Base-by-base conservation (phyloP, 2,113 vertebrate species). In the Micronycteris hirsuta region DNA sequence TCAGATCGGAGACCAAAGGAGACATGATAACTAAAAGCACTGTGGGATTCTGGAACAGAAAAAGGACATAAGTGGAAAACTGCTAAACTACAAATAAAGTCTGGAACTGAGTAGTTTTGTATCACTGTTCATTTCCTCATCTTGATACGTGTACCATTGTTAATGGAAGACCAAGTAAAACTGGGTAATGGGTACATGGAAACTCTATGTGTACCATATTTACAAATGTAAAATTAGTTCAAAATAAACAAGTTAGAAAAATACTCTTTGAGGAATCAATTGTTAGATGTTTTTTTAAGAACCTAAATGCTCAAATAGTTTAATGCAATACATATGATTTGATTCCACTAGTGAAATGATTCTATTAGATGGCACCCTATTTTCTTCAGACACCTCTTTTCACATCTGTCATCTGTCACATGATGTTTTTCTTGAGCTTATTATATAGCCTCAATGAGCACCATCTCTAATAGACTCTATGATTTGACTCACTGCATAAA, bases 291-390 rank as follows among this genome's bases (percentile, higher is more conserved):
- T 78, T 78, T 56, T 73, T 47, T 86, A 87, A 90, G 36, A 90
- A 81, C 4, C 38, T 76, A 24, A 93, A 87, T 81, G 41, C 83
- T 92, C 56, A 76, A 89, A 84, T 47, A 47, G 4, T 82, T 71
- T 82, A 89, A 28, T 41, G 28, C 19, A 91, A 73, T 92, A 63
- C 1, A 20, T 45, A 70, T n/a, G 70, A 61, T 68, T 90, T 43
- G 6, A 63, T 41, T 68, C 95, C 97, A 96, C 95, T 96, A 97
- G 96, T 58, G 36, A 65, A 85, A 45, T 45, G 3, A 74, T 41
- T 76, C 93, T 97, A 96, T 94, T 96, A 97, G 97, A 92, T 97
- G 97, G 97, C 97, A 96, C 38, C 86, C 73, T 49, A 14, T 85
- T 96, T 97, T 89, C 45, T 94, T 78, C 80, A 71, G 33, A 91